Conservation (phyloP, 2,113 vertebrate species). For the Ia io region DNA sequence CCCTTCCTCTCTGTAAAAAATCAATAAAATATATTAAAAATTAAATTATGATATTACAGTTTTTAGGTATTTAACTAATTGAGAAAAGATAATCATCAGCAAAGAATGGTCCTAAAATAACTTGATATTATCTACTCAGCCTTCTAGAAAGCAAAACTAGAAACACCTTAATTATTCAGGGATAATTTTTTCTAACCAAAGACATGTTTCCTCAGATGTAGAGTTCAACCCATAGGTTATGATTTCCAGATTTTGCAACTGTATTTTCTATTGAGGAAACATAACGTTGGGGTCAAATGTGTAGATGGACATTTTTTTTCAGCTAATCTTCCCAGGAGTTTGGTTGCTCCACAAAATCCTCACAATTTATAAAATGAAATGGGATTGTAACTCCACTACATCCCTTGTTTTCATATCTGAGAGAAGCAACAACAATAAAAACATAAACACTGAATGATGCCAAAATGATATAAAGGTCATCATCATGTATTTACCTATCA, state of each 20-base stretch:
- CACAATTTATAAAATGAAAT: neutral
- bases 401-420: neutral
- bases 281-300: neutral
- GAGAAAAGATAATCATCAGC: neutral
- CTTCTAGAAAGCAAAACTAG: neutral
- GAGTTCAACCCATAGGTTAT: neutral
- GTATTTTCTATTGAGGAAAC: constrained; percentile 15
- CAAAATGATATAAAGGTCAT: neutral
- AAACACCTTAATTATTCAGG: neutral
- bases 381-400: neutral
- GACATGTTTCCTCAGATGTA: neutral
- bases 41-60: neutral
- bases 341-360: neutral
- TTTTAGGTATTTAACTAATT: neutral
- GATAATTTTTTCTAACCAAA: neutral
- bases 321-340: neutral
- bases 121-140: neutral
- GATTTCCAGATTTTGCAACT: neutral
- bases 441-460: neutral
- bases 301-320: neutral
- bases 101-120: neutral
- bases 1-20: no score
- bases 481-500: neutral
- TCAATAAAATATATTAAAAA: neutral
- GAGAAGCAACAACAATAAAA: neutral